Evolutionary conservation across 2,888 invertebrate species (phyloP), one percentile per base, ranked within the genome.

Genomic region (Ichneumoninae sp.): DNA sequence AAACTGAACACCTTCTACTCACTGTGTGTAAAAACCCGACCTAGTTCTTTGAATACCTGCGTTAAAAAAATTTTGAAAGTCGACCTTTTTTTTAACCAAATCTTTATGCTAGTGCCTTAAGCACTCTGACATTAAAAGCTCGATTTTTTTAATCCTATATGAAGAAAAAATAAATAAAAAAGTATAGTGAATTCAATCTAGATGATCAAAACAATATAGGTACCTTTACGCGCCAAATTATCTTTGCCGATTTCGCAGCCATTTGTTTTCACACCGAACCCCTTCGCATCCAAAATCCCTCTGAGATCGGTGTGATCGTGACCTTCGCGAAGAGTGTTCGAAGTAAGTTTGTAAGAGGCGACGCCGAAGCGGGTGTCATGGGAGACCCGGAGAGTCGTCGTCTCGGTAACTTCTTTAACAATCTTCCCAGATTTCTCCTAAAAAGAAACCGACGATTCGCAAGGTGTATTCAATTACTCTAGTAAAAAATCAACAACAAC

Each of bases 331-430:
- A 94, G 92, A 0, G 94, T 94, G 87, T 95, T 95, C 0, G 95
- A 94, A 40, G 94, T 94, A 65, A 95, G 89, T 26, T 95, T 95
- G 89, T 94, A 95, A 1, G 95, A 95, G 19, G 94, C 93, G n/a
- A 95, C 94, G 3, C 94, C 95, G 74, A 95, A 89, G 22, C 94
- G 94, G 80, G 95, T 95, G 70, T 94, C 94, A 83, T 95, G 95
- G 26, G 95, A 94, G 5, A 95, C 94, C 76, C 94, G 94, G 33
- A 95, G 92, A 82, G 95, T 94, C 22, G 95, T 95, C n/a, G 94
- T 95, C 88, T 95, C 95, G 3, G 94, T 94, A 1, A 94, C 94
- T 90, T 94, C 95, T 83, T 94, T 94, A 0, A 94, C 94, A 16
- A 95, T 93, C 88, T 94, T 95, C 6, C 94, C 95, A 3, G 94